Base-by-base conservation (phyloP, 2,888 invertebrate genomes). In the Synergus itoensis region DNA sequence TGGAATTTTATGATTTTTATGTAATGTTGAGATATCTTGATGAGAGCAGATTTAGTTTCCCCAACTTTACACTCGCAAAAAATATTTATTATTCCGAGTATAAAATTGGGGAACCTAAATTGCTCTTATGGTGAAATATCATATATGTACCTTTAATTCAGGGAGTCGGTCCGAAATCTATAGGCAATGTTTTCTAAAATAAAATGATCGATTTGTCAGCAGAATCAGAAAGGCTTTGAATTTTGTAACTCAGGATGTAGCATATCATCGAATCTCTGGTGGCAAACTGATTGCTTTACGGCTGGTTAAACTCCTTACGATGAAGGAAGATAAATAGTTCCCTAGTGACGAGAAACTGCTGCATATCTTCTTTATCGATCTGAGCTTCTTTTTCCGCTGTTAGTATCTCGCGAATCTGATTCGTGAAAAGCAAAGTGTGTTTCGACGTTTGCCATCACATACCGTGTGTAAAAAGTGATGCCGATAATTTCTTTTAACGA, bases 281-380 rank as follows among this genome's bases (percentile, higher is more conserved):
- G 45, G 48, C 14, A 69, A 69, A 69, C 69, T 69, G 69, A 69
- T 69, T 69, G 69, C 69, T 69, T 69, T 48, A 69, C 16, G 69
- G 28, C 7, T 69, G 69, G 48, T 69, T 48, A 69, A 48, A 28
- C 69, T 48, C 48, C 36, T 28, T 45, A 69, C 45, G 69, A 69
- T 69, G 69, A 48, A 69, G 48, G 48, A 69, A 69, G 69, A 69
- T 69, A 48, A 69, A 69, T 69, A 48, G 69, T 69, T 69, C 48
- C 48, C 69, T 48, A 43, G 69, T 36, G 69, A 21, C 69, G 45
- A 45, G 16, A 14, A 45, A 69, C 16, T 16, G 69, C 45, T 21
- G 69, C 48, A 69, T 69, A 69, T 69, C 69, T 69, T 69, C 28
- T 69, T 48, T 48, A 48, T 69, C 48, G 69, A 69, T 69, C 45